phyloP scores from a whole-genome alignment of 2,888 invertebrate species.

The Clivina fossor region DNA sequence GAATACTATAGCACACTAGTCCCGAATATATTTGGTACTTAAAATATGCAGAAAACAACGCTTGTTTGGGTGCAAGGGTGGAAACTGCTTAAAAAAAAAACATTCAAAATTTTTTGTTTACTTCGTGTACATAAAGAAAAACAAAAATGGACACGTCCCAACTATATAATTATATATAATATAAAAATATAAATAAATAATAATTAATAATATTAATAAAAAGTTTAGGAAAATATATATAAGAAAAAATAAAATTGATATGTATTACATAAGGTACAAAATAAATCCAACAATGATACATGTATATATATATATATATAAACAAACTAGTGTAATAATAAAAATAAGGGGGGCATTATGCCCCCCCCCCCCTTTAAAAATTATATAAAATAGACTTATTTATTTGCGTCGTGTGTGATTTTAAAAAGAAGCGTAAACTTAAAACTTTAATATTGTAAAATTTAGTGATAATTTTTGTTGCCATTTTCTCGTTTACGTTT shows the following conservation, averaged over 20 bases:
- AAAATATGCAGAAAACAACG: not conserved
- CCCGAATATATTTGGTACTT: too few species aligned
- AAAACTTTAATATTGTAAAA: not conserved
- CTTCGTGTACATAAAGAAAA: slow-evolving; percentile 11
- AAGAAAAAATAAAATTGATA: slow-evolving; percentile 21
- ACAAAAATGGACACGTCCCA: slow-evolving; percentile 14
- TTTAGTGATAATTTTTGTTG: slow-evolving; percentile 22
- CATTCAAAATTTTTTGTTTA: slow-evolving; percentile 7
- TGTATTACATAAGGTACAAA: slow-evolving; percentile 31
- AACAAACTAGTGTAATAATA: not conserved
- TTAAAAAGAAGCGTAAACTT: not conserved
- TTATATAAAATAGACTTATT: not conserved
- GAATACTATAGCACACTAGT: too few species aligned
- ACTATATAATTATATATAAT: not conserved
- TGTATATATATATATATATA: slow-evolving; percentile 17
- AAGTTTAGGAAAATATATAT: too few species aligned
- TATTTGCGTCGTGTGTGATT: not conserved
- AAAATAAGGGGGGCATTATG: not conserved
- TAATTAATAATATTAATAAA: slow-evolving; percentile 5
- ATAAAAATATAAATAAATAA: slow-evolving; percentile 1
- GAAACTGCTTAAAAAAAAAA: too few species aligned
- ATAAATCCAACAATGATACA: slow-evolving; percentile 12
- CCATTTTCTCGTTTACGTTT: slow-evolving; percentile 10
- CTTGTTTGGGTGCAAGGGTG: not conserved
- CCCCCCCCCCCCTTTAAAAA: too few species aligned